Evolutionary conservation across 1,140 invertebrate genomes (phyloP).

Genomic region (Manduca sexta): DNA sequence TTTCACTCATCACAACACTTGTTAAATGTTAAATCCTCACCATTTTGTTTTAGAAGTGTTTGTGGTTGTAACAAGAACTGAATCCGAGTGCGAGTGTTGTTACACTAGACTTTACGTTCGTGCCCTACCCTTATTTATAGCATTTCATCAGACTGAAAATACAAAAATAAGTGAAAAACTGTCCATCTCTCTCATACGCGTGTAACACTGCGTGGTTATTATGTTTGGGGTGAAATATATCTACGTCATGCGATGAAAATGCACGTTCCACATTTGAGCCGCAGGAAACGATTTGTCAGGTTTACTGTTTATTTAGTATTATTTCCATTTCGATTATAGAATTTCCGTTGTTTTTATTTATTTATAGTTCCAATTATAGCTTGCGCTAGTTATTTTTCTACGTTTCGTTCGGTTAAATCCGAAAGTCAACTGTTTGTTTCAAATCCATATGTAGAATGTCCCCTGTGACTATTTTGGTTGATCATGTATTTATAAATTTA

Average conservation of each 20-base stretch:
- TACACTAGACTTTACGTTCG: constrained; percentile 62
- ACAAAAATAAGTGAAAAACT: constrained; percentile 67
- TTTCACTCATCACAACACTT: constrained; percentile 15
- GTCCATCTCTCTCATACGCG: constrained; percentile 39
- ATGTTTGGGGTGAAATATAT: constrained; percentile 19
- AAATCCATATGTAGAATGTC: too few relatives aligned
- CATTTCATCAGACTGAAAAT: constrained; percentile 49
- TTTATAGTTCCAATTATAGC: background rate
- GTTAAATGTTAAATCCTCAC: constrained; percentile 40
- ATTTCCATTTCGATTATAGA: too few relatives aligned
- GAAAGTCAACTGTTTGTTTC: too few relatives aligned
- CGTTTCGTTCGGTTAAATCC: too few relatives aligned
- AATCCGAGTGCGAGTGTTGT: constrained; percentile 69
- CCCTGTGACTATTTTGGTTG: too few relatives aligned
- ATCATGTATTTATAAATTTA: too few relatives aligned
- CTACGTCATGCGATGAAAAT: constrained; percentile 37
- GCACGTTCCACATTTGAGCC: constrained; percentile 14
- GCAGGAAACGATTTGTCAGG: constrained; percentile 19
- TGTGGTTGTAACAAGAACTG: constrained; percentile 66
- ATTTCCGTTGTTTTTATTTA: background rate
- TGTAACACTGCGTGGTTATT: constrained; percentile 32
- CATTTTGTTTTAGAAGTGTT: constrained; percentile 50
- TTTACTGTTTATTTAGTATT: constrained; percentile 4
- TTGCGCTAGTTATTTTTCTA: too few relatives aligned
- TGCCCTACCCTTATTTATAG: constrained; percentile 67